Base-by-base conservation (phyloP, 1,140 invertebrate genomes). In the Dinoponera quadriceps region DNA sequence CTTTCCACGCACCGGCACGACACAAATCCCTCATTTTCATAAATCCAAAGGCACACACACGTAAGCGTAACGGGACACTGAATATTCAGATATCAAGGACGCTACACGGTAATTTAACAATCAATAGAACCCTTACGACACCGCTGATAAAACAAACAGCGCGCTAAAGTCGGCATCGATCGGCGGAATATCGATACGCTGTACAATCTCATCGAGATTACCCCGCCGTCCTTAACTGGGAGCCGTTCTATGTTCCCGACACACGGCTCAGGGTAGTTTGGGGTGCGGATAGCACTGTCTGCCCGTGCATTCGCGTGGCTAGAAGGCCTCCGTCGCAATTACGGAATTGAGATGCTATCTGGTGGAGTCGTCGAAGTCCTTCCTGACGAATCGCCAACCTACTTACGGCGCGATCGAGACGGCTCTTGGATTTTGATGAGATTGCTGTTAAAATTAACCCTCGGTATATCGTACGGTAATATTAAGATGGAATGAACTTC, bases 301-400 rank as follows among this genome's bases (percentile, higher is more conserved):
- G 60, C 33, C 48, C 33, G n/a, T 69, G 51, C 22, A 78, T 57
- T 69, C 22, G 63, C 65, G 75, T 57, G 63, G 48, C 55, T 27
- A 51, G 48, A 20, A 72, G n/a, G 51, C 65, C 51, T 80, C 65
- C 29, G 22, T 57, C 71, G 85, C 84, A 90, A 90, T 90, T 90
- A 90, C 78, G 63, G 83, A 80, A 90, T 88, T 85, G 81, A 88
- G 89, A 90, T 90, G 48, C 49, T 90, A 90, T 90, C 89, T 85
- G 69, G 77, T 44, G 62, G 75, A 88, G 84, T 85, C 81, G 38
- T 69, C 75, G 62, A 68, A 25, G 60, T 44, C 66, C 49, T 9
- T 55, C 20, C 69, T 59, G 83, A 82, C 62, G 60, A 85, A 73
- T 80, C 51, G 33, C 51, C 75, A 69, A 69, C 63, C 75, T 80